Evolutionary conservation across 2,888 invertebrate genomes (phyloP).

Genomic region (Epinotia brunnichana): DNA sequence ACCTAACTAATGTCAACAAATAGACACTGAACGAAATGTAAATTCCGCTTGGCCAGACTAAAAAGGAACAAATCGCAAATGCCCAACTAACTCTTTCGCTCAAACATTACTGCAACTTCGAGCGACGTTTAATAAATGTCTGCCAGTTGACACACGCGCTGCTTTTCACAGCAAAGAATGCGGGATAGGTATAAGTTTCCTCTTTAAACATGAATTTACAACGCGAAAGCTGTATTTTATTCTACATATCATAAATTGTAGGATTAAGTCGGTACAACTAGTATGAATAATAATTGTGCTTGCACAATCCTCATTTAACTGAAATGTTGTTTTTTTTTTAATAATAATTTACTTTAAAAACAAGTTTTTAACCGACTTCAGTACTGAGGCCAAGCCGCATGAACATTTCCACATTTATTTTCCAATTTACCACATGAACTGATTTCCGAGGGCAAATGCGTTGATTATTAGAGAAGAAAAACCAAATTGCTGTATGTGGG

Average conservation of each 20-base stretch:
- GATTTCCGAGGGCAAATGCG: no score
- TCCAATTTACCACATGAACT: no score
- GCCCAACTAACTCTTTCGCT: constrained; percentile 41
- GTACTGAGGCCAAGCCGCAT: no score
- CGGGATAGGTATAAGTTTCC: constrained; percentile 27
- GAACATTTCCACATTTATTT: no score
- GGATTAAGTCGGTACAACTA: no score
- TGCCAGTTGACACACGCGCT: constrained; percentile 40
- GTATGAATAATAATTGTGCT: no score
- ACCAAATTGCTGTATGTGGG: no score
- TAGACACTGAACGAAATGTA: neutral
- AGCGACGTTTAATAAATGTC: constrained; percentile 48
- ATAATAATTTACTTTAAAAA: no score
- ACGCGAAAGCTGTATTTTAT: constrained; percentile 1
- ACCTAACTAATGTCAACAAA: constrained; percentile 10
- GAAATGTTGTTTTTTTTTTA: no score
- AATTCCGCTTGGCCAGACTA: constrained; percentile 18
- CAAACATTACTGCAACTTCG: constrained; percentile 43
- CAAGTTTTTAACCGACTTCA: no score
- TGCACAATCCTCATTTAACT: no score
- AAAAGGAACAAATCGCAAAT: constrained; percentile 40
- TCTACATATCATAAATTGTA: neutral
- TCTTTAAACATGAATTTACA: constrained; percentile 35
- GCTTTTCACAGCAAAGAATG: constrained; percentile 37
- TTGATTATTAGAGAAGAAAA: no score